Evolutionary conservation across 2,888 invertebrate genomes (phyloP).

Genomic region (Tetanocera ferruginea): DNA sequence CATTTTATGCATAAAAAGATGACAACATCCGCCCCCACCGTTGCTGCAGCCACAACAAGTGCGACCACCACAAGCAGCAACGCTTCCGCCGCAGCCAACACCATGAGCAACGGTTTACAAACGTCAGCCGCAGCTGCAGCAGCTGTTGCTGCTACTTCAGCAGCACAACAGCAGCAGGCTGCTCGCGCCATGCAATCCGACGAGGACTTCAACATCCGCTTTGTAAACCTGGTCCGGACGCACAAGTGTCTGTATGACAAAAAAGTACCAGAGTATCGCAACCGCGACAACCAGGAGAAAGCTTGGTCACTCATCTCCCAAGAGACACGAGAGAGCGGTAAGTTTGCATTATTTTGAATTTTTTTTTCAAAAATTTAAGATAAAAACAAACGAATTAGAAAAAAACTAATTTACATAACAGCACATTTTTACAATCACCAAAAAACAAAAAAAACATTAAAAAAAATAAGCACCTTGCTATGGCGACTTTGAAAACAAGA

Average conservation of each 20-base stretch:
- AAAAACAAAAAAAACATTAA: conserved; percentile 1
- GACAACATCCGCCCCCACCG: conserved; percentile 37
- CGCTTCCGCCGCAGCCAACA: conserved; percentile 35
- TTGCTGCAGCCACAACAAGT: conserved; percentile 35
- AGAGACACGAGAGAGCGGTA: conserved; percentile 68
- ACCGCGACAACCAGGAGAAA: conserved; percentile 69
- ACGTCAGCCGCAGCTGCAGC: conserved; percentile 11
- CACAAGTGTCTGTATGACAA: conserved; percentile 71
- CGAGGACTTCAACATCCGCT: conserved; percentile 70
- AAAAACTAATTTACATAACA: background rate
- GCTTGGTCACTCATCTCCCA: conserved; percentile 67
- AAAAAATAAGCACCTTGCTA: background rate
- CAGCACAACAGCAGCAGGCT: conserved; percentile 29
- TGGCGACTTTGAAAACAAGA: background rate
- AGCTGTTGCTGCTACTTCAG: conserved; percentile 26
- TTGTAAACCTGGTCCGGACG: conserved; percentile 71
- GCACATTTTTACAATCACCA: background rate
- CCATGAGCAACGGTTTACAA: conserved; percentile 25
- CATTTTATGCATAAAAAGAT: conserved; percentile 21
- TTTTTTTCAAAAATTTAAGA: background rate
- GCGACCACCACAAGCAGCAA: conserved; percentile 43
- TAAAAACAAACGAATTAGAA: background rate
- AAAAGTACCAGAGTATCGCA: conserved; percentile 70
- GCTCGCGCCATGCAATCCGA: conserved; percentile 70
- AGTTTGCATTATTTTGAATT: conserved; percentile 43